phyloP scores from a whole-genome alignment of 2,113 vertebrate genomes.

The Neodontobutis hainanensis region DNA sequence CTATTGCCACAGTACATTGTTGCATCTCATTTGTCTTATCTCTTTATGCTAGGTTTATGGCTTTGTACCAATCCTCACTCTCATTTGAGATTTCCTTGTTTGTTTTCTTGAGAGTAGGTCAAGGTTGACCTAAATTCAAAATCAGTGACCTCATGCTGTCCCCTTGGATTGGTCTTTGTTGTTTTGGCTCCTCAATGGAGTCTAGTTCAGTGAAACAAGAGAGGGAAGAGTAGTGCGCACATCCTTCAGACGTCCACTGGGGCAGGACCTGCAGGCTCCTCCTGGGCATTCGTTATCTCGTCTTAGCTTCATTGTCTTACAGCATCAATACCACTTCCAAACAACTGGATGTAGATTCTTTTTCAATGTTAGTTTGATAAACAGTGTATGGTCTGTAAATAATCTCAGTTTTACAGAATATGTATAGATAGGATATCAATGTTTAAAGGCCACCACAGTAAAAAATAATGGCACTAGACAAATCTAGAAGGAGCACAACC shows the following conservation, averaged over 20 bases:
- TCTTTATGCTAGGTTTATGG: no score
- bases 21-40: no score
- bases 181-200: slow-evolving; percentile 16
- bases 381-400: no score
- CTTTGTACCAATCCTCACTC: not conserved
- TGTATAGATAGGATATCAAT: no score
- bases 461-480: no score
- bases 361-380: no score
- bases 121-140: slow-evolving; percentile 28
- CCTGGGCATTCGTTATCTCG: slow-evolving; percentile 3
- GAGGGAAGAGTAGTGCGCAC: not conserved
- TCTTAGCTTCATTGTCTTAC: slow-evolving; percentile 12
- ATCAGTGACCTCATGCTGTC: slow-evolving; percentile 11
- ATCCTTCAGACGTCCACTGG: not conserved
- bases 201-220: slow-evolving; percentile 1
- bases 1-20: no score
- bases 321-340: slow-evolving; percentile 3
- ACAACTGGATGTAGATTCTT: not conserved
- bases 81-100: slow-evolving; percentile 4
- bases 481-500: no score
- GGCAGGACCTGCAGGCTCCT: slow-evolving; percentile 5
- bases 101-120: slow-evolving; percentile 22
- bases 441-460: no score
- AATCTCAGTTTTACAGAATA: no score
- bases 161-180: not conserved